These are phyloP conservation scores for Luidia sarsii DNA, from an alignment of 53 echinoderm and acorn worm genomes.

Conservation along the genomic window DNA sequence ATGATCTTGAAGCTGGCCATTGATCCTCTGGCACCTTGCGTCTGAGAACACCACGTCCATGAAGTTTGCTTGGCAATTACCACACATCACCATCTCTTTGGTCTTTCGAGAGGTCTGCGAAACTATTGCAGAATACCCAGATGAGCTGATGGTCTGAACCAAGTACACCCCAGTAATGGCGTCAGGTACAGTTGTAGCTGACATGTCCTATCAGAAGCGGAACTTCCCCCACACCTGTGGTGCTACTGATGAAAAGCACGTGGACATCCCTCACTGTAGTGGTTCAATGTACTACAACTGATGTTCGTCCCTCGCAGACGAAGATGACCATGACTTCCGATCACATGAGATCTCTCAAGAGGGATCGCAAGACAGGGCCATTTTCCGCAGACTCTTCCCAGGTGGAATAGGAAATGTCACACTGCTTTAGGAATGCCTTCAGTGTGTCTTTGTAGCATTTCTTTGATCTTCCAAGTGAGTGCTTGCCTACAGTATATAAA, in stretches of 20 bases:
- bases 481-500: too few relatives aligned
- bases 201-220: constrained; percentile 40
- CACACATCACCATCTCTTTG: constrained; percentile 46
- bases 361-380: too few relatives aligned
- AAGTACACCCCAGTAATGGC: constrained; percentile 33
- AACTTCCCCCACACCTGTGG: constrained; percentile 63
- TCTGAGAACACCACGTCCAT: constrained; percentile 46
- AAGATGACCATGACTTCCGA: too few relatives aligned
- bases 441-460: too few relatives aligned
- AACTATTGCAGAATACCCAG: constrained; percentile 48
- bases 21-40: constrained; percentile 40
- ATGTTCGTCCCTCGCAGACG: too few relatives aligned
- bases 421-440: too few relatives aligned
- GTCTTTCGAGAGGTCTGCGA: constrained; percentile 62
- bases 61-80: constrained; percentile 48
- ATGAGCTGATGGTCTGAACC: constrained; percentile 51
- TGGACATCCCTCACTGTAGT: constrained; percentile 34
- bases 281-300: constrained; percentile 69
- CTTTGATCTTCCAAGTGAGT: too few relatives aligned
- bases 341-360: too few relatives aligned
- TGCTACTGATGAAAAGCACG: constrained; percentile 62
- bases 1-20: constrained; percentile 55
- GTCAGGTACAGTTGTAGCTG: constrained; percentile 16
- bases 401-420: too few relatives aligned
- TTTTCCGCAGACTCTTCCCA: too few relatives aligned